Conservation (phyloP, 2,113 vertebrate species). For the Cervus canadensis region DNA sequence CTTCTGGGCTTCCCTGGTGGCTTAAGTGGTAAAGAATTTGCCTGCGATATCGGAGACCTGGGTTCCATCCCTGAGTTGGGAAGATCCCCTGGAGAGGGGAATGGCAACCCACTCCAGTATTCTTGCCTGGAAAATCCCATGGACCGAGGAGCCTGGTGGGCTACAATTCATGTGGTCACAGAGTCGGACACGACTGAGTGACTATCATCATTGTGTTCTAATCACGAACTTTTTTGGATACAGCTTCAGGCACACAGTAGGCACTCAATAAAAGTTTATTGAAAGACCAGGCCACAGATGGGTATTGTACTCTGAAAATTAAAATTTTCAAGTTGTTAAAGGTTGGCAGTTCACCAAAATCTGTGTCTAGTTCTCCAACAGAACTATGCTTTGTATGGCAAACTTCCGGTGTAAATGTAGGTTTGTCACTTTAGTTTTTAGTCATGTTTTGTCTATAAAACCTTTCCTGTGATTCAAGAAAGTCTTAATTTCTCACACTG, state of each 20-base stretch:
- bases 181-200: accelerated
- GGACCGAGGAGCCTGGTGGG: not conserved
- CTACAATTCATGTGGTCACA: not conserved
- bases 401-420: not conserved
- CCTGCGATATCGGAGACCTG: not conserved
- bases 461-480: not conserved
- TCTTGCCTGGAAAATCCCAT: not conserved
- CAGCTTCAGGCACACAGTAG: not conserved
- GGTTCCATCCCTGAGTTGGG: not conserved
- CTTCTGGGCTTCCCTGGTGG: not conserved
- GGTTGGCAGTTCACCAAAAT: not conserved
- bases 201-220: not conserved
- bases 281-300: not conserved
- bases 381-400: not conserved
- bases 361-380: not conserved
- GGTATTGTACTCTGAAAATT: not conserved
- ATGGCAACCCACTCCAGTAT: not conserved
- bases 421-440: not conserved
- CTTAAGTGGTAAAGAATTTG: not conserved
- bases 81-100: not conserved
- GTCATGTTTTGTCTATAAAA: not conserved
- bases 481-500: not conserved
- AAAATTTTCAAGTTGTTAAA: not conserved
- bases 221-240: not conserved
- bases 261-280: not conserved